phyloP scores from a whole-genome alignment of 2,113 vertebrate species.

The Brachirus orientalis region DNA sequence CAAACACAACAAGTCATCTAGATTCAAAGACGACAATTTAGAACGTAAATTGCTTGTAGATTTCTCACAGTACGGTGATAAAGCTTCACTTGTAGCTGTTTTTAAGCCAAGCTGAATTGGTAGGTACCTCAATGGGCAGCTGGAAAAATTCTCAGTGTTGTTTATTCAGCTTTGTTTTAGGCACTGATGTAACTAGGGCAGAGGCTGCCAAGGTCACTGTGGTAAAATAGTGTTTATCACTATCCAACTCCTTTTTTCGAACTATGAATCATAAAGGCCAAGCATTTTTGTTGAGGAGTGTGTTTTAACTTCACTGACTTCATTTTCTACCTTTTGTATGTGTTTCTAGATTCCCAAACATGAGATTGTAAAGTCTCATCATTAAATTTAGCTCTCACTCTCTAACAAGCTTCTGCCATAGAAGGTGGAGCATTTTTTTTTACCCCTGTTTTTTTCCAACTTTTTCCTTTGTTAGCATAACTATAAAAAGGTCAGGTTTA shows the following conservation, averaged over 20 bases:
- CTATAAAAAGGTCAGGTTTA: not conserved
- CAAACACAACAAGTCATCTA: no score
- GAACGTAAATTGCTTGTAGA: not conserved
- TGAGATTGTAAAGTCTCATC: constrained; percentile 4
- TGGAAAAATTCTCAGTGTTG: constrained; percentile 20
- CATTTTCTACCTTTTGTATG: not conserved
- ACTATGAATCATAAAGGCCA: not conserved
- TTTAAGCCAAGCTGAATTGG: constrained; percentile 28
- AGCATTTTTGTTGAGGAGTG: not conserved
- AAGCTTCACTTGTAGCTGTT: constrained; percentile 26
- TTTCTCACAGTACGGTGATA: constrained; percentile 3
- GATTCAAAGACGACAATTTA: no score
- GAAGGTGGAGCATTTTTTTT: not conserved
- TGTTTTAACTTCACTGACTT: not conserved
- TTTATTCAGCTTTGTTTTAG: constrained; percentile 18
- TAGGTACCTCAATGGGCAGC: constrained; percentile 22
- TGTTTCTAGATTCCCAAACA: not conserved
- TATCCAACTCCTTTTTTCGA: not conserved
- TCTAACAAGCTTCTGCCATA: constrained; percentile 14
- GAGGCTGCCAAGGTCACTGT: constrained; percentile 13
- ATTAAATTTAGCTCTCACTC: not conserved
- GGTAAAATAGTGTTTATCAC: constrained; percentile 32
- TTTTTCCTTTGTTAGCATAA: no score
- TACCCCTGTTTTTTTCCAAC: not conserved
- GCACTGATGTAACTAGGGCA: not conserved